These are phyloP conservation scores for Phoeniculus purpureus DNA, from an alignment of 2,797 vertebrate species.

Conservation along the genomic window DNA sequence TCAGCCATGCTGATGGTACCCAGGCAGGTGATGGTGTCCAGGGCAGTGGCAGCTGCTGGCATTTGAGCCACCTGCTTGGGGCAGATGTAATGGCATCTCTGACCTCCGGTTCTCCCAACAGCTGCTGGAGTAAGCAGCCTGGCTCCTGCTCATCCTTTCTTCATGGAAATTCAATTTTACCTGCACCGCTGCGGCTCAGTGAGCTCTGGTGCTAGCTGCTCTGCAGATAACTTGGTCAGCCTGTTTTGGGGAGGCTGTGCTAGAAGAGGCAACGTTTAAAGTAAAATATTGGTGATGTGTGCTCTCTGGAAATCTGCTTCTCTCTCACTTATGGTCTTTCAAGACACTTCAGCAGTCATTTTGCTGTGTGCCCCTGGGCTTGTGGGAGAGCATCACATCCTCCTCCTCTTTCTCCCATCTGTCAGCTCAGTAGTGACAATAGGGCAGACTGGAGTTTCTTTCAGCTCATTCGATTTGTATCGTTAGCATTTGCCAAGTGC, in stretches of 20 bases:
- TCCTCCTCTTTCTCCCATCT: slow-evolving; percentile 60
- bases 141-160: not conserved
- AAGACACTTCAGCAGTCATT: slow-evolving; percentile 31
- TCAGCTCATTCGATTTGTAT: slow-evolving; percentile 56
- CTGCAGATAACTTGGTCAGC: not conserved
- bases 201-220: not conserved
- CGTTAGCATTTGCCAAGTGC: slow-evolving; percentile 59
- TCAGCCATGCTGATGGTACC: not conserved
- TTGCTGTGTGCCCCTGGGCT: not conserved
- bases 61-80: not conserved
- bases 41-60: not conserved
- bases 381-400: slow-evolving; percentile 45
- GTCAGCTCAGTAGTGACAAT: slow-evolving; percentile 36
- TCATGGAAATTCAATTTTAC: slow-evolving; percentile 8
- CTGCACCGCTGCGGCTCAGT: not conserved
- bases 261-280: not conserved
- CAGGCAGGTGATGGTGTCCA: slow-evolving; percentile 1
- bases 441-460: slow-evolving; percentile 50
- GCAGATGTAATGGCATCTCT: not conserved
- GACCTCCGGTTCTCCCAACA: not conserved
- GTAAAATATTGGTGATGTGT: not conserved
- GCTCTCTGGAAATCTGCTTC: not conserved
- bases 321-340: not conserved
- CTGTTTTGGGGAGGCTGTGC: not conserved
- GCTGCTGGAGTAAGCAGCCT: not conserved